A percentile compares a stretch with the other conserved stretches of the same genome.
Conservation (phyloP, 2,797 vertebrate genomes). For the Pelodytes ibericus region DNA sequence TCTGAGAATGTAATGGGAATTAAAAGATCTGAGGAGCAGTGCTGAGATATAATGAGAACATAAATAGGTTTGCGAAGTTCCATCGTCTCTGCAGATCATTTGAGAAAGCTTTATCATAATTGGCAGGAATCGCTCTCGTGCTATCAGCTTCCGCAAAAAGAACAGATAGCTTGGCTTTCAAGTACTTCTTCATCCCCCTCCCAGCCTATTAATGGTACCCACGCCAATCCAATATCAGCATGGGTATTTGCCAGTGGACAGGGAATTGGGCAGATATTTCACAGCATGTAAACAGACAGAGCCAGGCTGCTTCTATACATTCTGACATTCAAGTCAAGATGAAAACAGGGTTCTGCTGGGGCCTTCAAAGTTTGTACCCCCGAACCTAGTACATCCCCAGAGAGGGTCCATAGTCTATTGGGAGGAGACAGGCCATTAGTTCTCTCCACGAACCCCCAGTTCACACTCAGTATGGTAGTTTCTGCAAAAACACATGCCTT, state of each 20-base stretch:
- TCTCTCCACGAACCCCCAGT: too few species aligned
- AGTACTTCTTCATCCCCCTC: neutral
- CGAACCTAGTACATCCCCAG: too few species aligned
- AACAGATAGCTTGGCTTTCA: neutral
- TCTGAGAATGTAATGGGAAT: conserved; percentile 2
- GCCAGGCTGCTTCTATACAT: too few species aligned
- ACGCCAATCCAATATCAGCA: neutral
- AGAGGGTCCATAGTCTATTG: too few species aligned
- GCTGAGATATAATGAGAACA: conserved; percentile 28
- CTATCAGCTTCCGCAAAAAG: conserved; percentile 5
- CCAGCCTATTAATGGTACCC: neutral
- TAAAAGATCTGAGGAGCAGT: conserved; percentile 13
- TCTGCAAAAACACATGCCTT: too few species aligned
- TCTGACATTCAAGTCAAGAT: too few species aligned
- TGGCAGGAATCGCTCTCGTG: neutral
- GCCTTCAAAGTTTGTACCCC: too few species aligned
- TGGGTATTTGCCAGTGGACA: neutral
- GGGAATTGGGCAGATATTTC: too few species aligned
- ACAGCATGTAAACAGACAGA: too few species aligned
- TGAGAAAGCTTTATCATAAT: conserved; percentile 30
- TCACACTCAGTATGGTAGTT: too few species aligned
- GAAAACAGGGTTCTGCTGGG: too few species aligned
- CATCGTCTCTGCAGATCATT: conserved; percentile 1
- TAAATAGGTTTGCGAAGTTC: conserved; percentile 21
- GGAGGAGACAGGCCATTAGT: too few species aligned